These are phyloP conservation scores for Clistopyga incitator DNA, from an alignment of 2,888 invertebrate species.

Conservation along the genomic window DNA sequence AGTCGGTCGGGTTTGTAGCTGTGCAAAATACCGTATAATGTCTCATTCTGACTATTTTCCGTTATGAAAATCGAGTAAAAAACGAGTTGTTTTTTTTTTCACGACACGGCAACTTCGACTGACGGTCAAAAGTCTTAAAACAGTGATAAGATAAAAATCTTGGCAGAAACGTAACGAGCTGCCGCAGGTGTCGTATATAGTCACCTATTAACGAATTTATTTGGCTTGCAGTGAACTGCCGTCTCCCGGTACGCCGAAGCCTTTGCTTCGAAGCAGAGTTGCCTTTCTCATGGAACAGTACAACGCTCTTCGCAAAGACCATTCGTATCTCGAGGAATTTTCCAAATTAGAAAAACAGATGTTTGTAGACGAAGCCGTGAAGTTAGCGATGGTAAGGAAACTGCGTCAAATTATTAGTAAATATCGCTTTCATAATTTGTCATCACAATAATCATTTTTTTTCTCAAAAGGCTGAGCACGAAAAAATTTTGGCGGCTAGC, in stretches of 20 bases:
- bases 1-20: no score
- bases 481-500: conserved; percentile 66
- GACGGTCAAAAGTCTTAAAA: not conserved
- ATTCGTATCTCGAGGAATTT: conserved; percentile 81
- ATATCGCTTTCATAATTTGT: not conserved
- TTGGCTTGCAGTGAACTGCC: conserved; percentile 52
- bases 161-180: conserved; percentile 38
- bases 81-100: no score
- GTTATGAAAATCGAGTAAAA: not conserved
- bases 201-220: conserved; percentile 9
- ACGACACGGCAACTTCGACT: not conserved
- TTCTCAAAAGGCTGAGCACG: conserved; percentile 42
- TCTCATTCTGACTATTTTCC: no score
- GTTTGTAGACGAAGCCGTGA: conserved; percentile 80
- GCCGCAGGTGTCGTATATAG: not conserved
- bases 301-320: conserved; percentile 83
- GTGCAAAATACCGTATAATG: no score
- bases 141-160: conserved; percentile 44
- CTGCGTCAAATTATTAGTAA: not conserved
- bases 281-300: conserved; percentile 85
- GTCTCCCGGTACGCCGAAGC: conserved; percentile 79
- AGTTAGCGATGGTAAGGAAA: conserved; percentile 58
- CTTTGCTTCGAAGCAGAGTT: conserved; percentile 79
- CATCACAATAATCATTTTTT: conserved; percentile 45
- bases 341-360: conserved; percentile 87